Conservation (phyloP, 2,888 invertebrate species). For the Sphinx pinastri region DNA sequence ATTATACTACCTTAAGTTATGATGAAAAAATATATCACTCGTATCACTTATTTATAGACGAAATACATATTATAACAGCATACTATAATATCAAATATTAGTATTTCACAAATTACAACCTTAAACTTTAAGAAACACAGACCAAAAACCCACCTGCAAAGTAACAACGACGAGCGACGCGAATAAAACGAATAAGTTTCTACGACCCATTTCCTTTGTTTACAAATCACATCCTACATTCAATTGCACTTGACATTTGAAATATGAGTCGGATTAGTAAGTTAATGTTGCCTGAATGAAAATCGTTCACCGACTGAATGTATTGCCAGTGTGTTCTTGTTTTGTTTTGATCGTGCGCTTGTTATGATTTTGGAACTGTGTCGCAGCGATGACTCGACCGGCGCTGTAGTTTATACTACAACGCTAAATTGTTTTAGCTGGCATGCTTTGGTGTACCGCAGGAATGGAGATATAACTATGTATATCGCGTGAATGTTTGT, state of each 20-base stretch:
- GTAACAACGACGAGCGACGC: slow-evolving; percentile 60
- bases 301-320: slow-evolving; percentile 53
- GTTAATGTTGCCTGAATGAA: slow-evolving; percentile 45
- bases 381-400: slow-evolving; percentile 49
- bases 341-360: slow-evolving; percentile 56
- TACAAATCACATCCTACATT: slow-evolving; percentile 59
- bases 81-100: too few species aligned
- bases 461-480: neutral
- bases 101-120: neutral
- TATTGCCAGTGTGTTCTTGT: slow-evolving; percentile 53
- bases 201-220: slow-evolving; percentile 67
- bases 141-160: slow-evolving; percentile 56
- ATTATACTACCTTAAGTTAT: too few species aligned
- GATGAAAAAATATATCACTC: too few species aligned
- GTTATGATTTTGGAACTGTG: slow-evolving; percentile 62
- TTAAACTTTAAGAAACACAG: neutral
- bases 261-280: slow-evolving; percentile 28
- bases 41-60: too few species aligned
- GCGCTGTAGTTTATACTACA: slow-evolving; percentile 32
- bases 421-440: slow-evolving; percentile 27
- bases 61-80: too few species aligned
- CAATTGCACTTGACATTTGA: slow-evolving; percentile 52
- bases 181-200: slow-evolving; percentile 57
- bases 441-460: slow-evolving; percentile 18
- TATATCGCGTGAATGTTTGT: neutral